These are phyloP conservation scores for Aphelinus atriplicis DNA, from an alignment of 1,140 invertebrate species.

Conservation along the genomic window DNA sequence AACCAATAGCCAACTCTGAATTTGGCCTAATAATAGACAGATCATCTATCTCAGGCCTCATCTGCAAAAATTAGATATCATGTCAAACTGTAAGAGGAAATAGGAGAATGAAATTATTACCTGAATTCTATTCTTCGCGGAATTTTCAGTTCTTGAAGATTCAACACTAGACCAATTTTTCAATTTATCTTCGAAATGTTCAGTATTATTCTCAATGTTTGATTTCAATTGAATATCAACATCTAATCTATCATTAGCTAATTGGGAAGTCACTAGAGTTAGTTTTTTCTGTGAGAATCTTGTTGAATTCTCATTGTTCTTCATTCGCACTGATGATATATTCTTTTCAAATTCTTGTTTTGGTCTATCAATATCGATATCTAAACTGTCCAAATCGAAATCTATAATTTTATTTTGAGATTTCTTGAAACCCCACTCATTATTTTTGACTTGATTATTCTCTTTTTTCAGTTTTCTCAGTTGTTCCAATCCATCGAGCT, in stretches of 20 bases:
- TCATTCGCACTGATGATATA: not conserved
- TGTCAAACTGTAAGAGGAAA: not conserved
- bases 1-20: not conserved
- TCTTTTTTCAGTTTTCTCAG: constrained; percentile 5
- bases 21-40: not conserved
- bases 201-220: not conserved
- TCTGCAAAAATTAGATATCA: not conserved
- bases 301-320: not conserved
- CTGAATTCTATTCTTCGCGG: not conserved
- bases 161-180: not conserved
- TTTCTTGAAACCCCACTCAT: constrained; percentile 28
- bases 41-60: no score
- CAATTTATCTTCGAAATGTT: not conserved
- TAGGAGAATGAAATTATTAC: constrained; percentile 2
- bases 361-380: not conserved
- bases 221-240: not conserved
- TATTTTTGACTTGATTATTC: constrained; percentile 9
- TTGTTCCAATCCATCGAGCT: not conserved
- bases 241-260: no score
- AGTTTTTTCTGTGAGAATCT: not conserved
- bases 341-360: not conserved
- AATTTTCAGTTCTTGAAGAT: not conserved
- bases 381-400: constrained; percentile 22
- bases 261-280: no score
- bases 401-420: constrained; percentile 10